Percentiles rank a stretch among this genome's conserved stretches.
Evolutionary conservation across 2,888 invertebrate genomes (phyloP).

Genomic region (Scrobipalpa costella): DNA sequence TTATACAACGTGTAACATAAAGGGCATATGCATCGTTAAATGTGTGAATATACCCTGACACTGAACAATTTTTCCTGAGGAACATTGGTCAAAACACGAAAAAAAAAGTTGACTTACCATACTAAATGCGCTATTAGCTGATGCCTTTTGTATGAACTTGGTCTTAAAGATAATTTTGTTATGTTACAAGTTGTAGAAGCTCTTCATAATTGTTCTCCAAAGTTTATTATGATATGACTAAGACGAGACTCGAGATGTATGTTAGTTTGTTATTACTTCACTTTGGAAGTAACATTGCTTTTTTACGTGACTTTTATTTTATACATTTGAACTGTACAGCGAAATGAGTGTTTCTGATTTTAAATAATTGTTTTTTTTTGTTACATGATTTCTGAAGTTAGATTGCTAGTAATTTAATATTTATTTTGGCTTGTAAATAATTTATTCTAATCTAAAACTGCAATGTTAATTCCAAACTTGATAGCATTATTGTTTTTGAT

Average conservation of each 20-base stretch:
- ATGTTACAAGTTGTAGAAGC: no score
- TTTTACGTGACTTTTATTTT: neutral
- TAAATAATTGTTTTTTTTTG: neutral
- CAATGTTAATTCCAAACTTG: constrained; percentile 34
- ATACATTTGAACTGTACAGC: no score
- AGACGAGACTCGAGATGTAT: constrained; percentile 27
- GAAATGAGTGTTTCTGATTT: neutral
- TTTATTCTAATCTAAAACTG: neutral
- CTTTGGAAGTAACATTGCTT: constrained; percentile 31
- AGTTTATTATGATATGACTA: constrained; percentile 9
- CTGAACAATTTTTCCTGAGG: no score
- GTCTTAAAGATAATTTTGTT: neutral
- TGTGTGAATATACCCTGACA: no score
- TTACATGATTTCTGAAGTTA: neutral
- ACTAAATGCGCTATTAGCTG: neutral
- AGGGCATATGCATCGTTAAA: no score
- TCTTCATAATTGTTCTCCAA: constrained; percentile 3
- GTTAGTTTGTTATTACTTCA: constrained; percentile 1
- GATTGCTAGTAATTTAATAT: no score
- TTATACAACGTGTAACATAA: no score
- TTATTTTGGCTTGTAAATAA: constrained; percentile 29
- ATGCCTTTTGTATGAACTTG: neutral
- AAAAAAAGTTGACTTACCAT: no score
- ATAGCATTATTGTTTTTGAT: constrained; percentile 19
- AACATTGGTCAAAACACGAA: no score